Evolutionary conservation across 2,888 invertebrate genomes (phyloP).

Genomic region (Norana najaformis): DNA sequence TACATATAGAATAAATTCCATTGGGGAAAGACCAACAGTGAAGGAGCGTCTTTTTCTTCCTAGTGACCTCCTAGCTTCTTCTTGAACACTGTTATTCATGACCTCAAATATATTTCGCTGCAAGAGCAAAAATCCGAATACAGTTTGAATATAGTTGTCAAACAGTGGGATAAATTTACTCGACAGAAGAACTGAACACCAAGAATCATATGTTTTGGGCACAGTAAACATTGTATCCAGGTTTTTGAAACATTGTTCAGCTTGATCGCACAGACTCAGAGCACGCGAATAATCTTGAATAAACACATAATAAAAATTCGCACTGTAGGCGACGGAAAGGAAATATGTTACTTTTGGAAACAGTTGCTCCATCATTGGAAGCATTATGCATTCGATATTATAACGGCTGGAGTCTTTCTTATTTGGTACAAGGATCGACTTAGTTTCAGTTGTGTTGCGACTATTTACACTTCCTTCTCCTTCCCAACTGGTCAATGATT

Average conservation of each 20-base stretch:
- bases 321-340: neutral
- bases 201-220: neutral
- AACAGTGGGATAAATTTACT: neutral
- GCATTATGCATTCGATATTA: neutral
- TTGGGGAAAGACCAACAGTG: neutral
- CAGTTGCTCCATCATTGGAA: neutral
- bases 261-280: neutral
- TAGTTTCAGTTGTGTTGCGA: neutral
- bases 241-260: neutral
- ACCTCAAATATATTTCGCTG: neutral
- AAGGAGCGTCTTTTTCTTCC: neutral
- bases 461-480: neutral
- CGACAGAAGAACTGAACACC: neutral
- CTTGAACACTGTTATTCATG: neutral
- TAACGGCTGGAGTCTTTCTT: neutral
- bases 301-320: neutral
- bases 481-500: neutral
- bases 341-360: neutral
- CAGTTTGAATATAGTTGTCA: conserved; percentile 1
- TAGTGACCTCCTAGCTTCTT: neutral
- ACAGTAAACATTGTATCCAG: neutral
- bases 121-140: neutral
- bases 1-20: neutral
- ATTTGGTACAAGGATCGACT: neutral
- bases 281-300: neutral